Base-by-base conservation (phyloP, 2,113 vertebrate genomes). In the Columba janthina region DNA sequence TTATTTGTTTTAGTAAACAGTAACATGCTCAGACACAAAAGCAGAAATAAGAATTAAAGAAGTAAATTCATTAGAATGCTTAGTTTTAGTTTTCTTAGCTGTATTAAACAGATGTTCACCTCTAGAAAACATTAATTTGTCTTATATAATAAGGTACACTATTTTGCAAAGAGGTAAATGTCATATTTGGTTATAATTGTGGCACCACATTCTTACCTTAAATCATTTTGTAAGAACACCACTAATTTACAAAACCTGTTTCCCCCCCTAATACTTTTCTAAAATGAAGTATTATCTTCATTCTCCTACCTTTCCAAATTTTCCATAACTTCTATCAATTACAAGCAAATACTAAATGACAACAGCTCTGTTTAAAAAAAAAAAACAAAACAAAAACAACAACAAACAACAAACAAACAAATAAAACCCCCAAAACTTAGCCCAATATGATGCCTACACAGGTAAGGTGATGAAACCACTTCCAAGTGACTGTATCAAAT, bases 1-100 rank as follows among this genome's bases (percentile, higher is more conserved):
- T 12, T 90, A 62, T 71, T 92, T 94, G 94, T 85, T 96, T 91
- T 90, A 91, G 88, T 95, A 95, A 97, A 97, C 75, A 96, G 64
- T 61, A 91, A 96, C 93, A 66, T 96, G 93, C 60, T 86, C 78
- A 94, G 92, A 53, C 93, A 92, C 19, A 93, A 79, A 80, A 64
- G 69, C 10, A 86, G 56, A 83, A 95, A 73, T 60, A 79, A 28
- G 31, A 93, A 56, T 42, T 56, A 74, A 83, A 87, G 65, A 81
- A 73, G 38, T 32, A 73, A 83, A 77, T 84, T 74, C n/a, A 67
- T 88, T 77, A 78, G 18, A 88, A 61, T 85, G 73, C 42, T 44
- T 24, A 57, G 38, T 80, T 90, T 24, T 70, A 25, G n/a, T 65
- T 74, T 90, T 84, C 69, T 83, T 74, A 74, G 46, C 24, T 73